Base-by-base conservation (phyloP, 2,888 invertebrate species). In the Scotopteryx bipunctaria region DNA sequence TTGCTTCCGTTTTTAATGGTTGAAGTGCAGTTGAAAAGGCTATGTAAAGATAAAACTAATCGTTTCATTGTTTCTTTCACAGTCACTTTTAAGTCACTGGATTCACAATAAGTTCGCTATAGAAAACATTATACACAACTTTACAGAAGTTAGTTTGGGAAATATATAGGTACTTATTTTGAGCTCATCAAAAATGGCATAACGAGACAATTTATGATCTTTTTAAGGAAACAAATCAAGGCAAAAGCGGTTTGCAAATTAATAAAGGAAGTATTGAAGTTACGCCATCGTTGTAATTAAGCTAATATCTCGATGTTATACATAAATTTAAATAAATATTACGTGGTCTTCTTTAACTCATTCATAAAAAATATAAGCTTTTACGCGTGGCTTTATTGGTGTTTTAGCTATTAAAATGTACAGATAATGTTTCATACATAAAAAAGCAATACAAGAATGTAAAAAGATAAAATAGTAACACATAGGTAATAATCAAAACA, bases 211-310 rank as follows among this genome's bases (percentile, higher is more conserved):
- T 25, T 29, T 47, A 56, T 59, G 53, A 47, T 55, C 29, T 50
- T 65, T 67, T 64, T 59, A 44, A 70, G 71, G 73, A 76, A 77
- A 70, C 57, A 31, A 60, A 56, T 53, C 64, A 65, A 70, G 63
- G 66, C 59, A 61, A 72, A 63, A 60, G 62, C 52, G 47, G 50
- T 69, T 63, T 59, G 59, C 60, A 57, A 72, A 71, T 70, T 66
- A 61, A 63, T 68, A 67, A 66, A 75, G 76, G 75, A 77, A 77
- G 65, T 73, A 62, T 63, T 57, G 53, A 61, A 62, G 55, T 68
- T 59, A n/a, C 55, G 58, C 55, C 51, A 54, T 51, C 55, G 52
- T 57, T 61, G 61, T 65, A 59, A 71, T 71, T 60, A 67, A 51
- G 49, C 57, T 67, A 69, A 69, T 66, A 67, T 70, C 63, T 59